Evolutionary conservation across 2,113 vertebrate species (phyloP).

Genomic region (Xenopus laevis): DNA sequence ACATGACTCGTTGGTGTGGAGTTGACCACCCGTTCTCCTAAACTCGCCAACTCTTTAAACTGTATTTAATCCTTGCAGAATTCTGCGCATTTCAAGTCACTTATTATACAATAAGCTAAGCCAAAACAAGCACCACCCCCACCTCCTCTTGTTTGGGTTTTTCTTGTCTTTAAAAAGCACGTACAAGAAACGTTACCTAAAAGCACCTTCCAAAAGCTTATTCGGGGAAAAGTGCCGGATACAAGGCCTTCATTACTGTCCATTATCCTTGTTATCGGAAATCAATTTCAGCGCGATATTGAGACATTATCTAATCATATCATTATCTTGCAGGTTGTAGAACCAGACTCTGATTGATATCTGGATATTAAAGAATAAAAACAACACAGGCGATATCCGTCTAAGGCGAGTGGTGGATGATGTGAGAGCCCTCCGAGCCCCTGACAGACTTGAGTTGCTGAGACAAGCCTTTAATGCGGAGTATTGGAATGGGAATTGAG

Average conservation of each 20-base stretch:
- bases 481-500: conserved; percentile 65
- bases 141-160: no score
- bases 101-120: no score
- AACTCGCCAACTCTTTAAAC: no score
- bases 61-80: no score
- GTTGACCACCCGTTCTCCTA: no score
- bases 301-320: background rate
- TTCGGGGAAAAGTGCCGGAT: background rate
- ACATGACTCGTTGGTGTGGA: no score
- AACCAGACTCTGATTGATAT: conserved; percentile 3
- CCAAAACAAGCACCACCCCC: no score
- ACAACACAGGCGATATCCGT: background rate
- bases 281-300: conserved; percentile 4
- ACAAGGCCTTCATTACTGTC: background rate
- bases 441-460: conserved; percentile 16
- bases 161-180: background rate
- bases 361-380: conserved; percentile 1
- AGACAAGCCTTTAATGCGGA: conserved; percentile 56
- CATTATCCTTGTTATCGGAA: conserved; percentile 1
- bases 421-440: background rate
- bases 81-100: no score
- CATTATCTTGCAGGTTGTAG: background rate
- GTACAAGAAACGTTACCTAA: no score
- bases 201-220: background rate
- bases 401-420: conserved; percentile 10